Base-by-base conservation (phyloP, 2,113 vertebrate species). In the Brachyhypopomus occidentalis region DNA sequence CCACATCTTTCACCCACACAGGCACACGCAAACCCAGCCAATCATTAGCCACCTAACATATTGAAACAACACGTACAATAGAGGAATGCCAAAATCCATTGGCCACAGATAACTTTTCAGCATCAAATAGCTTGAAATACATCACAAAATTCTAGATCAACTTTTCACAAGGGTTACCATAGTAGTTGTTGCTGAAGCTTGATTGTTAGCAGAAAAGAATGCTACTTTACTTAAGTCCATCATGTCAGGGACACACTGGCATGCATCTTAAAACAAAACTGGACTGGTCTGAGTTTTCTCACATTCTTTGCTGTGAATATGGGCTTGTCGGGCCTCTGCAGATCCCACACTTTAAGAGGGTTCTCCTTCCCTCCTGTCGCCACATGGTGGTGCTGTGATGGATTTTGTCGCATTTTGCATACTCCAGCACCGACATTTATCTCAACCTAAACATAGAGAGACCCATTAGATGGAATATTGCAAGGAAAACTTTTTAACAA, bases 301-400 rank as follows among this genome's bases (percentile, higher is more conserved):
- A 97, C 94, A 67, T 96, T 97, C 83, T 96, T 97, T 4, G 96
- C 94, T 11, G 84, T 85, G 87, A 96, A 97, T 6, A 95, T 59
- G 3, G 96, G 92, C 0, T 80, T 87, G 6, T 93, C 90, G 0
- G 94, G 94, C 1, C 79, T 89, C 84, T 96, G 89, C 79, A 97
- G 90, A 89, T 97, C 96, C 96, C 96, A 97, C 16, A 97, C 86
- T 89, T 96, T 97, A 38, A 97, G 89, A 0, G 89, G 89, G 83
- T 95, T 97, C 52, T 96, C 95, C 84, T 95, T 96, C 0, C 96
- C 96, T 0, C 95, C 95, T 0, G 96, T 96, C 2, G 94, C 96
- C 11, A 97, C 90, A 3, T 38, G 2, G 45, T 94, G 82, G 22
- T 27, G 87, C 19, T 82, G 85, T 0, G 38, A 75, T 0, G 92